These are phyloP conservation scores for Mastacembelus armatus DNA, from an alignment of 2,797 vertebrate genomes.

Conservation along the genomic window DNA sequence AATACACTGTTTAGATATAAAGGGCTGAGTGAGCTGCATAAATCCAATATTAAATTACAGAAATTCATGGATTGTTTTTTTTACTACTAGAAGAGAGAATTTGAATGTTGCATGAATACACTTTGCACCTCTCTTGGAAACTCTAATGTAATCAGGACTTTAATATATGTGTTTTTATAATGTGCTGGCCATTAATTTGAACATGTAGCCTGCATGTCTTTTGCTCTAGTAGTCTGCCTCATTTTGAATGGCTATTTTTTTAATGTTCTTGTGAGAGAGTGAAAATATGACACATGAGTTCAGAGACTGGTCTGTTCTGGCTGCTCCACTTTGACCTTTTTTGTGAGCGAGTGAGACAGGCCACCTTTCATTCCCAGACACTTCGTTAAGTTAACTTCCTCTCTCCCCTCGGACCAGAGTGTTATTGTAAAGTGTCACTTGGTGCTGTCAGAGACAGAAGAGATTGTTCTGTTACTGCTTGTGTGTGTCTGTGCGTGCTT, in stretches of 20 bases:
- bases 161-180: not conserved
- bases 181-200: not conserved
- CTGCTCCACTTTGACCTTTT: constrained; percentile 72
- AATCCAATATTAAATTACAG: not conserved
- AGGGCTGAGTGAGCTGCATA: not conserved
- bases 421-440: constrained; percentile 80
- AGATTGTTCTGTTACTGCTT: constrained; percentile 60
- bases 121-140: too few relatives aligned
- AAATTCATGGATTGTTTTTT: not conserved
- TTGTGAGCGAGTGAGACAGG: constrained; percentile 68
- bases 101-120: not conserved
- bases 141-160: not conserved
- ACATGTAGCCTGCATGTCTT: not conserved
- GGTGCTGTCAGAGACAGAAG: constrained; percentile 70
- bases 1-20: not conserved
- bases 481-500: constrained; percentile 34
- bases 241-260: constrained; percentile 14
- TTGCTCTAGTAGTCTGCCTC: constrained; percentile 20
- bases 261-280: constrained; percentile 27
- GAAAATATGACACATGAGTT: constrained; percentile 43
- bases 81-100: constrained; percentile 5
- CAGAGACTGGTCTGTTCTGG: constrained; percentile 49
- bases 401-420: constrained; percentile 66
- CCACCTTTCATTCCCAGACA: constrained; percentile 79
- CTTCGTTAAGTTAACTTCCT: constrained; percentile 81